These are phyloP conservation scores for Rhinopomastus cyanomelas DNA, from an alignment of 2,113 vertebrate genomes.

Conservation along the genomic window DNA sequence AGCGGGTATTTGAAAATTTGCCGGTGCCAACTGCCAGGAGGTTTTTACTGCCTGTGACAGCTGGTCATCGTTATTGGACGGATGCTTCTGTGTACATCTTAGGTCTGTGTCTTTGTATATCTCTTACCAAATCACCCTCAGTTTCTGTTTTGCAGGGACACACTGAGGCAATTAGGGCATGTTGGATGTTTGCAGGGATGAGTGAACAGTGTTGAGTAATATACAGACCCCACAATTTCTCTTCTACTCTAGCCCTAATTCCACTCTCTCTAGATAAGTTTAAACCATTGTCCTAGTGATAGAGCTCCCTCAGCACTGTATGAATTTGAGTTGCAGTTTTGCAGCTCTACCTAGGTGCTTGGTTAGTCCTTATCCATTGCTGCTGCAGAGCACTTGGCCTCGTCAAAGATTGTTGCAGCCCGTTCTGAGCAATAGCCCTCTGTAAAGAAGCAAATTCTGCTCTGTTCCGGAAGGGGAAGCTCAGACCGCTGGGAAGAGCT, in stretches of 20 bases:
- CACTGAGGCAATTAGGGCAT: constrained; percentile 44
- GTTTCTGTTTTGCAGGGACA: constrained; percentile 59
- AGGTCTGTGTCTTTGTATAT: constrained; percentile 62
- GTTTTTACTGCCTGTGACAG: constrained; percentile 70
- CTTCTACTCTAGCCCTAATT: background rate
- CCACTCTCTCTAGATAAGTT: background rate
- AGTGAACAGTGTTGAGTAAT: background rate
- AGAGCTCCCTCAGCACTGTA: background rate
- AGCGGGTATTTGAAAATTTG: constrained; percentile 64
- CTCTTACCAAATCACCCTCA: constrained; percentile 23
- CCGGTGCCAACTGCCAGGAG: constrained; percentile 69
- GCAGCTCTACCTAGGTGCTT: background rate
- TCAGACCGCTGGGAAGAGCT: background rate
- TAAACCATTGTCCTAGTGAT: background rate
- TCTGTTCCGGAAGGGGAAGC: background rate
- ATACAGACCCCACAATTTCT: background rate
- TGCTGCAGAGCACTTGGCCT: background rate
- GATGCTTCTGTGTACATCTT: constrained; percentile 59
- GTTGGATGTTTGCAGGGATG: constrained; percentile 6
- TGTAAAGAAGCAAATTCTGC: background rate
- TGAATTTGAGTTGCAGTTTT: background rate
- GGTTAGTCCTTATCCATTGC: background rate
- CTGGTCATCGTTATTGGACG: constrained; percentile 65
- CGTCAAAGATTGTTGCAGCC: background rate
- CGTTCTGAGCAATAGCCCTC: background rate